A percentile compares a stretch with the other conserved stretches of the same genome.
These are phyloP conservation scores for Pristionchus entomophagus DNA, from an alignment of 2,888 invertebrate species.

Conservation along the genomic window DNA sequence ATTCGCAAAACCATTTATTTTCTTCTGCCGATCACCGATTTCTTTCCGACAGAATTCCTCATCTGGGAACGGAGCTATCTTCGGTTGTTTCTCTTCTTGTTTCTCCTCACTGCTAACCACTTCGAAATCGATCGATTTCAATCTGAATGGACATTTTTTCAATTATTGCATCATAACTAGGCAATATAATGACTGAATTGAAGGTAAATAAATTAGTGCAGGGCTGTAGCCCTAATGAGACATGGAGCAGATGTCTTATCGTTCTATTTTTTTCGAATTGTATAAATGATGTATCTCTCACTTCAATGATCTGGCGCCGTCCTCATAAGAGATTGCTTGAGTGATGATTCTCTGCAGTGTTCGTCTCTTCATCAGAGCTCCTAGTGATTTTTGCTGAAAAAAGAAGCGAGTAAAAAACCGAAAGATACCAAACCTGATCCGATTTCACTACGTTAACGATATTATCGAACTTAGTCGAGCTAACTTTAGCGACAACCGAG, in stretches of 20 bases:
- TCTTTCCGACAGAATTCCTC: neutral
- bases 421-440: neutral
- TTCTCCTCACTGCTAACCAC: neutral
- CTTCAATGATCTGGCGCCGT: constrained; percentile 18
- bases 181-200: no score
- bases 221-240: no score
- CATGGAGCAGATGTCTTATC: no score
- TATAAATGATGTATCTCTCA: neutral
- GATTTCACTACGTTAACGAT: neutral
- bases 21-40: constrained; percentile 5
- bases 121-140: neutral
- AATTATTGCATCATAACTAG: no score
- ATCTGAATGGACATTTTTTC: neutral
- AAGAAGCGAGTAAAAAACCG: neutral
- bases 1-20: no score
- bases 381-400: neutral
- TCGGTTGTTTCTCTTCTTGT: neutral
- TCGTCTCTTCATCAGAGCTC: neutral
- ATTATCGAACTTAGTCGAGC: neutral
- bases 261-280: neutral
- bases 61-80: neutral
- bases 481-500: neutral
- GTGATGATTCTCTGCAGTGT: neutral
- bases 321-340: neutral
- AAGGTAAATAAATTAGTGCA: neutral